Conservation (phyloP, 2,797 vertebrate species). For the Hydrolagus colliei region DNA sequence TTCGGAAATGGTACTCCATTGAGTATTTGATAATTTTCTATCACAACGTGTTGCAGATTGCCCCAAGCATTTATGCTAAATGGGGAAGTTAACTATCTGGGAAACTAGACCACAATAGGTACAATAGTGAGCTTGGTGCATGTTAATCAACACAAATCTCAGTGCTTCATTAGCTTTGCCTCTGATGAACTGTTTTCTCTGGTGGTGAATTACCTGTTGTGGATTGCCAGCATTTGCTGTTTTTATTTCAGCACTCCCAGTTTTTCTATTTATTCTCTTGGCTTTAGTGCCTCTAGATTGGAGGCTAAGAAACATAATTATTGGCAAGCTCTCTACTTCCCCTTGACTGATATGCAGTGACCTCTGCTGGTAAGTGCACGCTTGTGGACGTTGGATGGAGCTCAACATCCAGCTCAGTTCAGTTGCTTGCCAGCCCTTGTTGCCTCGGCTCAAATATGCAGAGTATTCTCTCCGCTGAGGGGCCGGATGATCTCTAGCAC, state of each 20-base stretch:
- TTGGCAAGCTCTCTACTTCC: background rate
- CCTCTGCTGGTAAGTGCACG: background rate
- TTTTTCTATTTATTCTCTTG: background rate
- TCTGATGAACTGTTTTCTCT: background rate
- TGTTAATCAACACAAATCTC: too few relatives aligned
- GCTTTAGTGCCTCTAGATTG: background rate
- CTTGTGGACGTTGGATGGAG: background rate
- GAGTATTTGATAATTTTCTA: too few relatives aligned
- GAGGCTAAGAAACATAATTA: background rate
- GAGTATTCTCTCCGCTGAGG: background rate
- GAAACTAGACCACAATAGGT: too few relatives aligned
- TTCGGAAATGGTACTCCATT: too few relatives aligned
- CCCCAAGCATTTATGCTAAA: too few relatives aligned
- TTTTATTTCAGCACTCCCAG: background rate
- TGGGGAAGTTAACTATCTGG: too few relatives aligned
- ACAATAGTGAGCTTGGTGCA: too few relatives aligned
- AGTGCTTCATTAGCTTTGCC: too few relatives aligned
- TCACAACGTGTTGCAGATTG: too few relatives aligned
- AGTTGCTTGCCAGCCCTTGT: background rate
- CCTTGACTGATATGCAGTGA: too few relatives aligned
- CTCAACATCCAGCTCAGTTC: background rate
- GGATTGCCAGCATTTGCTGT: background rate
- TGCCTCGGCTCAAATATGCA: background rate
- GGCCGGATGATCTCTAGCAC: background rate
- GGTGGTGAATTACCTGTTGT: background rate